Evolutionary conservation across 2,888 invertebrate species (phyloP), one percentile per base, ranked within the genome.

Genomic region (Ellobium chinense): DNA sequence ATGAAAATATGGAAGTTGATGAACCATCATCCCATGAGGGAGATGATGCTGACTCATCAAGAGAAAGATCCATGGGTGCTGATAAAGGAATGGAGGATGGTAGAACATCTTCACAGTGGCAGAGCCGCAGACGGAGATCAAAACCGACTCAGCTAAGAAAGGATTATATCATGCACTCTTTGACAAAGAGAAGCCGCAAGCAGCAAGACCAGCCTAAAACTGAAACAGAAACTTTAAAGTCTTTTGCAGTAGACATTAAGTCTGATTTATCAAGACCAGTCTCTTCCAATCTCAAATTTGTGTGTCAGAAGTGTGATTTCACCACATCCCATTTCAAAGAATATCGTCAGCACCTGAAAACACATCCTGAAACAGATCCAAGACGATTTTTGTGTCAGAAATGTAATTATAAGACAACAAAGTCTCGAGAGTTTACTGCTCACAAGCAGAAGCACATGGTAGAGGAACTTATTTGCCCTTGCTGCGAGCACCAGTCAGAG

Each of bases 401-500:
- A 46, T 88, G 88, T 74, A 73, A 82, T 72, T 85, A 79, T 66
- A 81, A 83, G 60, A 83, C 83, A 7, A 83, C 78, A 12, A 81
- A 81, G 56, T 74, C 83, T 12, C 68, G 81, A n/a, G 73, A 81
- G 56, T 77, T 81, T 31, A 63, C 63, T 62, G 68, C 77, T 31
- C 83, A 83, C 69, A 70, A 81, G 34, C 66, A 81, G 21, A 81
- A 79, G 65, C 83, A 83, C 56, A 72, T 83, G 73, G 66, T 60
- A 60, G 83, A 83, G 37, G 83, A 83, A 9, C 56, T 83, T 4
- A 83, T 83, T 18, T 93, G 93, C 84, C 92, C 91, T 63, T 90
- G 91, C 46, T 94, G 93, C 86, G 90, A 91, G 65, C 88, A 88
- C 74, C 87, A 92, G 78, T 89, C 90, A 36, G 88, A 90, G 18